These are phyloP conservation scores for Calameuta idolon DNA, from an alignment of 2,888 invertebrate species.

Conservation along the genomic window DNA sequence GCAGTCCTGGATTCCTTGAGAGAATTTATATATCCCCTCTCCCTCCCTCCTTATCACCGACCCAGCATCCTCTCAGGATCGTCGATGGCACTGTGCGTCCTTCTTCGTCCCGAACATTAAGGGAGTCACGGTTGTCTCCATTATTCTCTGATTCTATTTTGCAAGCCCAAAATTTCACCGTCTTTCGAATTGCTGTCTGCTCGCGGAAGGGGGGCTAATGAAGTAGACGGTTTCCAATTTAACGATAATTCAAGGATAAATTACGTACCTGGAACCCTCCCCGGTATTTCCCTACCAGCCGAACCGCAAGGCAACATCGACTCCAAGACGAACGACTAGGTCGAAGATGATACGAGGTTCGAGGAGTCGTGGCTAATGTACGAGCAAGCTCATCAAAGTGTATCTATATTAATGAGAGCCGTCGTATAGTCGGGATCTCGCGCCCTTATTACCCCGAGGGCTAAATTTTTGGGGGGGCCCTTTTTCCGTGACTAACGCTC, in stretches of 20 bases:
- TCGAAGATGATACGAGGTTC: neutral
- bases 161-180: neutral
- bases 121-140: neutral
- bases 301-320: neutral
- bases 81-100: neutral
- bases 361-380: neutral
- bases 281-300: neutral
- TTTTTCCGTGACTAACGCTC: neutral
- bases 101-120: neutral
- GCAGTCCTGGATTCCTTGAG: neutral
- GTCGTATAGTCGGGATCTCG: constrained; percentile 23
- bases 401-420: constrained; percentile 48
- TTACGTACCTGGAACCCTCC: neutral
- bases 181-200: neutral
- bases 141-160: neutral
- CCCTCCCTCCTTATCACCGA: neutral
- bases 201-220: neutral
- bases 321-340: neutral
- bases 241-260: neutral
- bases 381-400: constrained; percentile 37
- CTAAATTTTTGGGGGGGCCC: constrained; percentile 29
- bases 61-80: neutral
- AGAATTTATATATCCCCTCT: neutral
- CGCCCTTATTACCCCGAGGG: constrained; percentile 30
- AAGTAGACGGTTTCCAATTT: neutral